Conservation (phyloP, 2,797 vertebrate species). For the Crocidura indochinensis region DNA sequence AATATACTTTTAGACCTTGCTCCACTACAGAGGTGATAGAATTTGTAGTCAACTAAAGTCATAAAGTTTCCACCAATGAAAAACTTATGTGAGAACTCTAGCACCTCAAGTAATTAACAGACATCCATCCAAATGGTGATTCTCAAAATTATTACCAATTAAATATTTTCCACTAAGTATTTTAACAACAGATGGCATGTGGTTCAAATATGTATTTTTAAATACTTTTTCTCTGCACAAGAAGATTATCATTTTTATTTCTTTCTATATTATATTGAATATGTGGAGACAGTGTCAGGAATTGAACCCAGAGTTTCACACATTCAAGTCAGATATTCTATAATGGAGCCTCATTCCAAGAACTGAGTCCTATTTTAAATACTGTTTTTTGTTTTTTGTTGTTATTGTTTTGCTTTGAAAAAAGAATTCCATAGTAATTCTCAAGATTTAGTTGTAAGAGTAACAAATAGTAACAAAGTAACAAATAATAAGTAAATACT, state of each 20-base stretch:
- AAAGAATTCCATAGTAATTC: background rate
- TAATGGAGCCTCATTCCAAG: no score
- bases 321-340: no score
- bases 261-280: no score
- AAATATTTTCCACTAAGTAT: slow-evolving; percentile 31
- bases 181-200: slow-evolving; percentile 18
- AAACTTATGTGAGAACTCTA: background rate
- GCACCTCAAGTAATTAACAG: background rate
- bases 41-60: slow-evolving; percentile 29
- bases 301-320: no score
- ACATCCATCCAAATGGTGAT: background rate
- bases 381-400: background rate
- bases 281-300: no score
- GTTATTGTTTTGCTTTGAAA: slow-evolving; percentile 40
- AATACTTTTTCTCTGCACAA: slow-evolving; percentile 47
- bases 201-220: slow-evolving; percentile 38
- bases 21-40: background rate
- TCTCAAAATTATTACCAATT: slow-evolving; percentile 1
- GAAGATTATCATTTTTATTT: slow-evolving; percentile 29
- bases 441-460: slow-evolving; percentile 41
- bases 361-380: slow-evolving; percentile 28
- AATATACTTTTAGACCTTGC: slow-evolving; percentile 42
- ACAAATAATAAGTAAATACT: background rate
- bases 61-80: slow-evolving; percentile 22
- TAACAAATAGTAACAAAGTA: background rate